Conservation (phyloP, 1,140 invertebrate genomes). For the Ips nitidus region DNA sequence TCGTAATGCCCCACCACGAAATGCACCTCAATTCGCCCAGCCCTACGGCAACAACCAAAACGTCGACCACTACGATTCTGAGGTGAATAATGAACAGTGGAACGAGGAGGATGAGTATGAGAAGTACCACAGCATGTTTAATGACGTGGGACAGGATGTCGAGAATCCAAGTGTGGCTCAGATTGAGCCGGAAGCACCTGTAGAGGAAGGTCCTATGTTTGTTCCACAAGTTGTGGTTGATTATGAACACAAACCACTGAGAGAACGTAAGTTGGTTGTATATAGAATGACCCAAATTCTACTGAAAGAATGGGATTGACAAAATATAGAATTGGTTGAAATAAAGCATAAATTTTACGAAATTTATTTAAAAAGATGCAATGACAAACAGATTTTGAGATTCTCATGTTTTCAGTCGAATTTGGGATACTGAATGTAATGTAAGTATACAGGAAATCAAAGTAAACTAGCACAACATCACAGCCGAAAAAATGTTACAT, state of each 20-base stretch:
- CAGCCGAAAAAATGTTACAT: too few species aligned
- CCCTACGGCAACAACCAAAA: neutral
- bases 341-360: too few species aligned
- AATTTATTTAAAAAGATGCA: too few species aligned
- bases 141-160: constrained; percentile 23
- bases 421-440: too few species aligned
- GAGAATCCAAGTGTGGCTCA: neutral
- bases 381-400: too few species aligned
- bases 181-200: constrained; percentile 6
- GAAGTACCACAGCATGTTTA: constrained; percentile 37
- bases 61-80: constrained; percentile 15
- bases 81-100: constrained; percentile 21
- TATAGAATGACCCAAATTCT: too few species aligned
- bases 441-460: too few species aligned
- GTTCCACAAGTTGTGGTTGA: constrained; percentile 60
- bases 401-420: too few species aligned
- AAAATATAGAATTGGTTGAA: too few species aligned
- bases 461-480: too few species aligned
- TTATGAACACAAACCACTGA: constrained; percentile 65
- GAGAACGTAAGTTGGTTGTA: constrained; percentile 41
- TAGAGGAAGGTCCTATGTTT: constrained; percentile 39
- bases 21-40: neutral
- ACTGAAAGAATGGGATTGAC: too few species aligned
- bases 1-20: neutral
- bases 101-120: constrained; percentile 37